Percentiles rank a stretch among this genome's conserved stretches.
phyloP scores from a whole-genome alignment of 2,113 vertebrate genomes.

The Ciconia stormi region DNA sequence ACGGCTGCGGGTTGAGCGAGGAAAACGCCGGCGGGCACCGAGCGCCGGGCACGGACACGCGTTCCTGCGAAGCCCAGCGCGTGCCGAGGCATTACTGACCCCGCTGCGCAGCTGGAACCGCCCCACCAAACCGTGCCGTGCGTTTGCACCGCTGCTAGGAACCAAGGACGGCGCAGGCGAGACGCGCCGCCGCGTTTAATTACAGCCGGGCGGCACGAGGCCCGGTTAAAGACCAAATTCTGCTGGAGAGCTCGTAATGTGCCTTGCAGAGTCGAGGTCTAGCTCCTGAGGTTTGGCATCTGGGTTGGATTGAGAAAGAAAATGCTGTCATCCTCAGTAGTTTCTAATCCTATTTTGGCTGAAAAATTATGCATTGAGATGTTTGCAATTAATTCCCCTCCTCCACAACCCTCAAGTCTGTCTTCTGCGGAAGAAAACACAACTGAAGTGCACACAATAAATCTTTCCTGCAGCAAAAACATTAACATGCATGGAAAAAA shows the following conservation, averaged over 20 bases:
- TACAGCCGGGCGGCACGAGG: not conserved
- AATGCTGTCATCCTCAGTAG: not conserved
- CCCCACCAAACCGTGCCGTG: not conserved
- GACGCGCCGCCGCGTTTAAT: not conserved
- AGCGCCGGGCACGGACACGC: fast-evolving
- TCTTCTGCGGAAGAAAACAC: not conserved
- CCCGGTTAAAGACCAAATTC: not conserved
- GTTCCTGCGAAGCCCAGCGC: fast-evolving
- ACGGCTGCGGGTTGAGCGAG: not conserved
- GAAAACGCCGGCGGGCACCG: fast-evolving
- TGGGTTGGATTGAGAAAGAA: not conserved
- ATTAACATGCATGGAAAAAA: too few species aligned
- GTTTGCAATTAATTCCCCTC: not conserved
- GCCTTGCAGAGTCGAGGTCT: not conserved
- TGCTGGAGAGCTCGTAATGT: not conserved
- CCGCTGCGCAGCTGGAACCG: not conserved
- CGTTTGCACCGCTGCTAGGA: not conserved
- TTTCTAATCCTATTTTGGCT: not conserved
- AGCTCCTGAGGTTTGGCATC: not conserved
- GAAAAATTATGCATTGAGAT: not conserved
- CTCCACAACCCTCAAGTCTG: not conserved
- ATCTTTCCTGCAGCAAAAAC: not conserved
- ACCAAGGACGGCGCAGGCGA: not conserved
- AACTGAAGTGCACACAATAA: not conserved
- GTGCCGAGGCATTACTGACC: not conserved